Evolutionary conservation across 2,888 invertebrate genomes (phyloP).

Genomic region (Anodontia alba): DNA sequence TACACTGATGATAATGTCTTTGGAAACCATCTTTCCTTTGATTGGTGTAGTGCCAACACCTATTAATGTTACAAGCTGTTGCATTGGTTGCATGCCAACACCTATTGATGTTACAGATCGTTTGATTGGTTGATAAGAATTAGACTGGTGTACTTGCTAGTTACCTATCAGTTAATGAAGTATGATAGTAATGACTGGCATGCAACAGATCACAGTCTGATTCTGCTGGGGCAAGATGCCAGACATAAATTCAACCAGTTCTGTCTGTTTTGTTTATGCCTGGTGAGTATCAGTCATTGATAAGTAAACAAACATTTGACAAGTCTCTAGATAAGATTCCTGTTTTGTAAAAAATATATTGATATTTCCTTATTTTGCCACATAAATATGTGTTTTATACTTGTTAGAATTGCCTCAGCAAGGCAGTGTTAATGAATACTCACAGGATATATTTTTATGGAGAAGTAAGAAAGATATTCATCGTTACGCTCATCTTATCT

Average conservation of each 20-base stretch:
- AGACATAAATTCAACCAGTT: constrained; percentile 10
- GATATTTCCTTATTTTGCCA: too few species aligned
- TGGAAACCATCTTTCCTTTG: background rate
- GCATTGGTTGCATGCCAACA: constrained; percentile 16
- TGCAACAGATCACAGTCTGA: constrained; percentile 19
- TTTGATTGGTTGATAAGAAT: constrained; percentile 22
- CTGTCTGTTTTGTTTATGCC: constrained; percentile 16
- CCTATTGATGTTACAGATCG: constrained; percentile 10
- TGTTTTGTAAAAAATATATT: too few species aligned
- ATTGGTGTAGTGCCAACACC: constrained; percentile 12
- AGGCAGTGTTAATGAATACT: too few species aligned
- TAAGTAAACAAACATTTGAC: background rate
- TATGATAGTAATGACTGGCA: constrained; percentile 17
- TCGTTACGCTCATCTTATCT: too few species aligned
- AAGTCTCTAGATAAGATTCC: too few species aligned
- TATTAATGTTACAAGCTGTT: background rate
- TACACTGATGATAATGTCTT: constrained; percentile 13
- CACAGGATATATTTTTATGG: too few species aligned
- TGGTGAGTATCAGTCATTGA: background rate
- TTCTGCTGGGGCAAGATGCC: constrained; percentile 17
- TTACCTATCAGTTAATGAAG: constrained; percentile 15
- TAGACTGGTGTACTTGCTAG: constrained; percentile 1
- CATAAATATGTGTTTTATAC: too few species aligned
- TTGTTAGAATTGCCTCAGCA: too few species aligned
- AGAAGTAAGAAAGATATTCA: too few species aligned